phyloP scores from a whole-genome alignment of 2,888 invertebrate species.

The Morpho helenor region DNA sequence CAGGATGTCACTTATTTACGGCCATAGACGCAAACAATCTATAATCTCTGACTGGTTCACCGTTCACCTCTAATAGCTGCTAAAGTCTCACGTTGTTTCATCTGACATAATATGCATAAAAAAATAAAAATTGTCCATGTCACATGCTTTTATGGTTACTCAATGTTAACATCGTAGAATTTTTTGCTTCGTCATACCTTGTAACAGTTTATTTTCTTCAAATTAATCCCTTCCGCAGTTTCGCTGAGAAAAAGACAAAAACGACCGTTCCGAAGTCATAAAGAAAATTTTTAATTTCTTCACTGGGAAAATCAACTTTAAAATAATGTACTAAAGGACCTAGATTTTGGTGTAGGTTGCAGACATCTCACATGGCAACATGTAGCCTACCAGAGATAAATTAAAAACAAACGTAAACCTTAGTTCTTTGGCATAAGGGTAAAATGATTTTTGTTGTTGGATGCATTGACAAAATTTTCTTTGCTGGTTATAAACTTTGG shows the following conservation, averaged over 20 bases:
- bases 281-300: constrained; percentile 7
- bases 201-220: constrained; percentile 56
- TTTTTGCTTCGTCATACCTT: constrained; percentile 13
- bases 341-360: constrained; percentile 1
- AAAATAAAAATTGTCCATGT: neutral
- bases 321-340: constrained; percentile 7
- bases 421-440: constrained; percentile 24
- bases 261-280: constrained; percentile 31
- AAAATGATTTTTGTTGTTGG: constrained; percentile 19
- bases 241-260: constrained; percentile 60
- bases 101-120: no score
- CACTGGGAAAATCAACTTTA: constrained; percentile 14
- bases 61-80: no score
- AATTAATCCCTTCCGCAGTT: constrained; percentile 74
- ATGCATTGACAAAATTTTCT: constrained; percentile 28
- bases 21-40: no score
- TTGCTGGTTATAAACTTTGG: constrained; percentile 5
- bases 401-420: constrained; percentile 24
- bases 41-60: no score
- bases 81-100: no score
- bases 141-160: no score
- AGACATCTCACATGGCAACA: constrained; percentile 23
- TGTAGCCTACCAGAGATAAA: constrained; percentile 21
- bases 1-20: no score
- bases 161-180: neutral